Conservation (phyloP, 2,113 vertebrate genomes). For the Alectura lathami region DNA sequence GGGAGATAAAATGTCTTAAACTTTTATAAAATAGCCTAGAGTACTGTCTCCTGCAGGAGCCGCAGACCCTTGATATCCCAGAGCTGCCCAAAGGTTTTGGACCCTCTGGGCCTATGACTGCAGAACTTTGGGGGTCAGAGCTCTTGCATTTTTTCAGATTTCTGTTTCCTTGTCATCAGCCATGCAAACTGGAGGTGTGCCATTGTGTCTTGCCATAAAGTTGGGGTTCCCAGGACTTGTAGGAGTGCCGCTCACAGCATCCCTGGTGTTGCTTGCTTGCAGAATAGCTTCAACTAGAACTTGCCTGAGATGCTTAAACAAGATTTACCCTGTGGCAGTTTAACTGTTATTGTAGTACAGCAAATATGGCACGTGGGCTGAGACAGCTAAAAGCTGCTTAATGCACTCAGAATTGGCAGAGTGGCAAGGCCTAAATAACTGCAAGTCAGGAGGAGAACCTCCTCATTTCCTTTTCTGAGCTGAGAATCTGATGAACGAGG, state of each 20-base stretch:
- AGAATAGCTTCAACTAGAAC: background rate
- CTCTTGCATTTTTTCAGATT: background rate
- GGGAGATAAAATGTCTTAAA: background rate
- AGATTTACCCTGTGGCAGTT: background rate
- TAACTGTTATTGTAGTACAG: background rate
- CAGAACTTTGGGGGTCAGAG: background rate
- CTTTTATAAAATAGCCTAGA: background rate
- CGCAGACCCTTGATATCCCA: background rate
- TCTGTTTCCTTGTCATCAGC: background rate
- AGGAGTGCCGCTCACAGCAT: background rate
- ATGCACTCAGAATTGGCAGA: background rate
- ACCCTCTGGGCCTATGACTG: background rate
- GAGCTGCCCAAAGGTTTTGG: background rate
- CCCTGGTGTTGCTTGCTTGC: rapidly evolving
- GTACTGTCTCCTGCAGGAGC: background rate
- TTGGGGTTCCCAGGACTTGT: background rate
- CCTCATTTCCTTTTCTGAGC: background rate
- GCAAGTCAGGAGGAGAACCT: background rate
- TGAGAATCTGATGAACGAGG: background rate
- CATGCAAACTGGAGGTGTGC: background rate
- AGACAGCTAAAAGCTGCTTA: slow-evolving; percentile 38
- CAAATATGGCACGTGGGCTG: background rate
- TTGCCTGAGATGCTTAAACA: background rate
- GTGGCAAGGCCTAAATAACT: slow-evolving; percentile 10
- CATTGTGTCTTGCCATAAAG: background rate